A percentile compares a stretch with the other conserved stretches of the same genome.
Evolutionary conservation across 2,888 invertebrate species (phyloP).

Genomic region (Pyrrhia umbra): DNA sequence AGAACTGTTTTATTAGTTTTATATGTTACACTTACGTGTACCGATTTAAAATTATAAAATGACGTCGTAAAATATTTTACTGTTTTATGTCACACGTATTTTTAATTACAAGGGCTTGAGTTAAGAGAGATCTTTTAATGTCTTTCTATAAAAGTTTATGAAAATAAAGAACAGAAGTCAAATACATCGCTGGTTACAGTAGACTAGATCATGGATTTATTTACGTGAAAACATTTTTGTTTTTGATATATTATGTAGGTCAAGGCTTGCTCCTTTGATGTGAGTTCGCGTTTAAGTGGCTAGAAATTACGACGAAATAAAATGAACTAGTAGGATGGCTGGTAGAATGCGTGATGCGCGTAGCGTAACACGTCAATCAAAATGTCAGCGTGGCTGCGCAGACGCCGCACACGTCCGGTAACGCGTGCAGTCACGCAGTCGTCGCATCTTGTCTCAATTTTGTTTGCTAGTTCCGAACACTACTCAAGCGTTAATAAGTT

Average conservation of each 20-base stretch:
- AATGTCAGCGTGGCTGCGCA: conserved; percentile 73
- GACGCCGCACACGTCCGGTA: conserved; percentile 55
- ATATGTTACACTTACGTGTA: conserved; percentile 3
- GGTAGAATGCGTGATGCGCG: conserved; percentile 69
- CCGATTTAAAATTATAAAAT: conserved; percentile 4
- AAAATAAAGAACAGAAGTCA: conserved; percentile 9
- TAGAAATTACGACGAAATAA: conserved; percentile 73
- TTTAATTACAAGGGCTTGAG: conserved; percentile 37
- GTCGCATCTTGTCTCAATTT: conserved; percentile 46
- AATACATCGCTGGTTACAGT: conserved; percentile 21
- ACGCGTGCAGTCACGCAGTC: conserved; percentile 40
- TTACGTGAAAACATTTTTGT: conserved; percentile 54
- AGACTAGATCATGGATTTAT: conserved; percentile 40
- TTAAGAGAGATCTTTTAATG: conserved; percentile 34
- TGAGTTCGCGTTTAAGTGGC: conserved; percentile 68
- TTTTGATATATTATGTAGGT: conserved; percentile 75
- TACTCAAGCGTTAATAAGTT: conserved; percentile 10
- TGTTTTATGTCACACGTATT: conserved; percentile 9
- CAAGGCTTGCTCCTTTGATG: conserved; percentile 77
- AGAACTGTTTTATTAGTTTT: conserved; percentile 62
- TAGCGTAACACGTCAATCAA: conserved; percentile 81
- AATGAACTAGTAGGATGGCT: conserved; percentile 69
- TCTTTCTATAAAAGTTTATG: conserved; percentile 27
- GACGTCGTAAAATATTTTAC: conserved; percentile 12
- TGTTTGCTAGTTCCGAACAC: conserved; percentile 32